phyloP scores from a whole-genome alignment of 2,888 invertebrate genomes.

The Argynnis bischoffii region DNA sequence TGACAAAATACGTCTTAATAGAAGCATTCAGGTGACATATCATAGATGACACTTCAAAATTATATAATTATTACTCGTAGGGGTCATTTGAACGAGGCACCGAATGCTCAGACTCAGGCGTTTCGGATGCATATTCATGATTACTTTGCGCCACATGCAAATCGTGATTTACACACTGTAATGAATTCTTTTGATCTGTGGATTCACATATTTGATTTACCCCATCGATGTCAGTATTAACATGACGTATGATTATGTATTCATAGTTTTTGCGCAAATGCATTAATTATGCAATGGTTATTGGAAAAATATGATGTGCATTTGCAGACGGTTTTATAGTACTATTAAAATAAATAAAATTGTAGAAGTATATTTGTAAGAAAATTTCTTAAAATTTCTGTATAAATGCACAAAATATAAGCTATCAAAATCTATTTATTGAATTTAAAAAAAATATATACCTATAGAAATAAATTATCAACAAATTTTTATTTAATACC shows the following conservation, averaged over 20 bases:
- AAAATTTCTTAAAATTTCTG: neutral
- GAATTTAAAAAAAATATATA: no score
- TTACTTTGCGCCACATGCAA: conserved; percentile 77
- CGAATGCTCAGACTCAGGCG: conserved; percentile 71
- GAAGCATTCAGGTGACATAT: no score
- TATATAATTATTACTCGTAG: conserved; percentile 13
- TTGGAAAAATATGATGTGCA: neutral
- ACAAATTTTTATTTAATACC: no score
- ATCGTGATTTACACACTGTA: conserved; percentile 82
- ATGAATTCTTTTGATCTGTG: conserved; percentile 83
- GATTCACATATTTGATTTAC: conserved; percentile 82
- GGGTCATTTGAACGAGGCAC: conserved; percentile 62
- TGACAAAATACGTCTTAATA: no score
- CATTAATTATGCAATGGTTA: conserved; percentile 3
- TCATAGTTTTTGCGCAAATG: conserved; percentile 66
- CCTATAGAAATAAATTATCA: no score
- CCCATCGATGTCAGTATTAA: conserved; percentile 75
- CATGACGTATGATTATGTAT: conserved; percentile 75
- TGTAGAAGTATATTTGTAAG: neutral
- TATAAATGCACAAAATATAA: no score
- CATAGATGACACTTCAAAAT: neutral
- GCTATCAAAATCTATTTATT: no score
- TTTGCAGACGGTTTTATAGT: neutral
- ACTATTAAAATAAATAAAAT: neutral
- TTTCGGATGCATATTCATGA: conserved; percentile 79